Percentiles rank a stretch among this genome's conserved stretches.
These are phyloP conservation scores for Anniella stebbinsi DNA, from an alignment of 2,797 vertebrate species.

Conservation along the genomic window DNA sequence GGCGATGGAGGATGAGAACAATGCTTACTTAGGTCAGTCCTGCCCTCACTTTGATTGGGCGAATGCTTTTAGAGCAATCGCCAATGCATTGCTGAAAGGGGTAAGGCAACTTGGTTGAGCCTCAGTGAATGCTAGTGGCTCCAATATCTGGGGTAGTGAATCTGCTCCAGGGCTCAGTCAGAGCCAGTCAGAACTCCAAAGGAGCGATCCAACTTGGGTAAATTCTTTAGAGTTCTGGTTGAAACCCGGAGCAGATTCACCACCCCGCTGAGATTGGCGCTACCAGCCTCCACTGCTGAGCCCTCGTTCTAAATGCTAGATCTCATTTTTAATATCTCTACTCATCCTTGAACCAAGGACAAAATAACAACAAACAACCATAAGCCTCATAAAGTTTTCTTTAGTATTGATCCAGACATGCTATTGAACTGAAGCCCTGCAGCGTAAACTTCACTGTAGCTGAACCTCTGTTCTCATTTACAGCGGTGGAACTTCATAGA, in stretches of 20 bases:
- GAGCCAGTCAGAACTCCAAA: too few relatives aligned
- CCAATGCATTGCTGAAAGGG: not conserved
- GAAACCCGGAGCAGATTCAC: not conserved
- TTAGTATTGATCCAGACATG: rapidly evolving
- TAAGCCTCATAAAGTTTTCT: not conserved
- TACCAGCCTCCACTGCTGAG: too few relatives aligned
- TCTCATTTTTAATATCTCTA: not conserved
- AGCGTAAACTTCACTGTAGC: not conserved
- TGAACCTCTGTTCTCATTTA: rapidly evolving
- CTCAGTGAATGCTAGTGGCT: too few relatives aligned
- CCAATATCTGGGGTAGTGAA: too few relatives aligned
- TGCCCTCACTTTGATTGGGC: not conserved
- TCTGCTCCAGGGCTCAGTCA: too few relatives aligned
- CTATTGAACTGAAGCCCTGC: rapidly evolving
- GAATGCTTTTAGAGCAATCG: too few relatives aligned
- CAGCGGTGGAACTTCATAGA: not conserved
- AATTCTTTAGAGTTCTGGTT: too few relatives aligned
- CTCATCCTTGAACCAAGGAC: not conserved
- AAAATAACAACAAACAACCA: not conserved
- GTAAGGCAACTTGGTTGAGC: not conserved
- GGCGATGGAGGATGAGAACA: not conserved
- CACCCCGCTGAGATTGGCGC: too few relatives aligned
- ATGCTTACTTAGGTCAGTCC: too few relatives aligned
- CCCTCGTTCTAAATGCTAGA: not conserved
- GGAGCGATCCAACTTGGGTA: too few relatives aligned